Evolutionary conservation across 2,113 vertebrate species (phyloP).

Genomic region (Symphodus melops): DNA sequence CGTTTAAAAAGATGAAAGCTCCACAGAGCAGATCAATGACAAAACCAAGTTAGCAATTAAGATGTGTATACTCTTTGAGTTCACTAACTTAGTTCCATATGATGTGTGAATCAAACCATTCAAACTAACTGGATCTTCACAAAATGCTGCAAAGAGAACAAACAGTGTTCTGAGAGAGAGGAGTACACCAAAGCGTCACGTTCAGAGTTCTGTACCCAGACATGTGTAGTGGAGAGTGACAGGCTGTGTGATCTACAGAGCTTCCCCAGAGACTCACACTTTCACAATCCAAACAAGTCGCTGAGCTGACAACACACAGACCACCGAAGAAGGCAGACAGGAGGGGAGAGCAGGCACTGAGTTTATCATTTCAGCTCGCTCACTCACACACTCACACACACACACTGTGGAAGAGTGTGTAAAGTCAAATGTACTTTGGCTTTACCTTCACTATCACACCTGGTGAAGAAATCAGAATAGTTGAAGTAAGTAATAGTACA

Average conservation of each 20-base stretch:
- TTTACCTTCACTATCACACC: background rate
- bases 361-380: background rate
- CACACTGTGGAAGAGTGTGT: background rate
- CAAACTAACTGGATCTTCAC: background rate
- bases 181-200: slow-evolving; percentile 33
- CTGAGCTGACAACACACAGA: slow-evolving; percentile 27
- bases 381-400: background rate
- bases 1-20: slow-evolving; percentile 13
- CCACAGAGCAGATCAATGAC: slow-evolving; percentile 14
- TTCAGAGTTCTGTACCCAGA: slow-evolving; percentile 12
- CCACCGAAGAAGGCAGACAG: slow-evolving; percentile 29
- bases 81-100: slow-evolving; percentile 19
- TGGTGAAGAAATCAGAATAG: background rate
- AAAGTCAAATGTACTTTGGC: background rate
- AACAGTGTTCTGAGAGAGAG: background rate
- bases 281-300: slow-evolving; percentile 49
- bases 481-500: background rate
- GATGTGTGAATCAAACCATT: slow-evolving; percentile 18
- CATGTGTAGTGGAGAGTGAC: slow-evolving; percentile 16
- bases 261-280: slow-evolving; percentile 7
- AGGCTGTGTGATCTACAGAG: slow-evolving; percentile 35
- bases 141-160: slow-evolving; percentile 1
- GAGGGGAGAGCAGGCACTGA: slow-evolving; percentile 8
- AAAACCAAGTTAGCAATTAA: background rate
- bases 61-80: slow-evolving; percentile 9